These are phyloP conservation scores for Sceliomorpha sp. DNA, from an alignment of 2,888 invertebrate species.

Conservation along the genomic window DNA sequence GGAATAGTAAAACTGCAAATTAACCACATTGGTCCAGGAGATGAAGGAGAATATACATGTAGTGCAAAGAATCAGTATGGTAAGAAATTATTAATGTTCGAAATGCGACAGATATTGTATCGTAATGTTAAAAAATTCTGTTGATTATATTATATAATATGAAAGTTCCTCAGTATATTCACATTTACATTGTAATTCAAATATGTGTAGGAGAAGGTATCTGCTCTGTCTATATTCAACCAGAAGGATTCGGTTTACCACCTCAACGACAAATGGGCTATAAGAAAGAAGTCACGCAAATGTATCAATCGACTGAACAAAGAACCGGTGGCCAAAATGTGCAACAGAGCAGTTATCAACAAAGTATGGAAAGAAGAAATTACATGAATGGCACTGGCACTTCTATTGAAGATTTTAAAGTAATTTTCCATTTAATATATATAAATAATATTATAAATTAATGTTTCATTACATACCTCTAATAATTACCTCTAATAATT, in stretches of 20 bases:
- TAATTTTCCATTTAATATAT: constrained; percentile 31
- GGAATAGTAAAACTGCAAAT: constrained; percentile 95
- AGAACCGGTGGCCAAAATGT: constrained; percentile 81
- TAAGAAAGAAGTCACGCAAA: constrained; percentile 85
- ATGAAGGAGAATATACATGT: constrained; percentile 98
- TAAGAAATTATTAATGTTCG: too few species aligned
- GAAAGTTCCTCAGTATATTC: too few species aligned
- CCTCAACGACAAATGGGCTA: constrained; percentile 82
- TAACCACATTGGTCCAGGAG: constrained; percentile 96
- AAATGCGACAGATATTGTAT: too few species aligned
- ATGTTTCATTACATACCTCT: too few species aligned
- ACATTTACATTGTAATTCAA: too few species aligned
- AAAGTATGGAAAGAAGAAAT: constrained; percentile 83
- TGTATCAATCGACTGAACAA: constrained; percentile 84
- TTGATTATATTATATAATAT: too few species aligned
- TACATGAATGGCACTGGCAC: constrained; percentile 85
- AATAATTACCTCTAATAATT: too few species aligned
- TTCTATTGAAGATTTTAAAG: constrained; percentile 88
- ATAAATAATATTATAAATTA: constrained; percentile 2
- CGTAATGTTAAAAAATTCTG: too few species aligned
- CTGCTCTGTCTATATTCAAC: constrained; percentile 96
- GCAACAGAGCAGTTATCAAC: constrained; percentile 82
- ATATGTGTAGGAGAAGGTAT: constrained; percentile 91
- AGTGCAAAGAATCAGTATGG: constrained; percentile 96
- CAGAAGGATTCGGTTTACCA: constrained; percentile 89